A percentile compares a stretch with the other conserved stretches of the same genome.
phyloP scores from a whole-genome alignment of 2,888 invertebrate genomes.

The Acholoe squamosa region DNA sequence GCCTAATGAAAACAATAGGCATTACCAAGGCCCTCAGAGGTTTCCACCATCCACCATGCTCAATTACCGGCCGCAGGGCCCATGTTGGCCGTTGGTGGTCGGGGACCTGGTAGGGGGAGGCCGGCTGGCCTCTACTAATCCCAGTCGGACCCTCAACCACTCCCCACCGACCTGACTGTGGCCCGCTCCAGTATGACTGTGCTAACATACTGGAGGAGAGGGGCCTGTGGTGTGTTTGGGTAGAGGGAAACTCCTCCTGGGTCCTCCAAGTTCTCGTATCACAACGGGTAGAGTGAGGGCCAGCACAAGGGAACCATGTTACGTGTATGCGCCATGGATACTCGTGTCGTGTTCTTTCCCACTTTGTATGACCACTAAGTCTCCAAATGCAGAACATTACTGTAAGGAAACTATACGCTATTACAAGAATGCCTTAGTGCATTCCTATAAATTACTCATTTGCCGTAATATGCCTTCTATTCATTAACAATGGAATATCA shows the following conservation, averaged over 20 bases:
- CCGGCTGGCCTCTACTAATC: background rate
- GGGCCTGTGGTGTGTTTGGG: background rate
- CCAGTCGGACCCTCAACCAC: conserved; percentile 36
- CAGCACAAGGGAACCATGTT: too few species aligned
- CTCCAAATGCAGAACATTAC: too few species aligned
- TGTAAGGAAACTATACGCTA: too few species aligned
- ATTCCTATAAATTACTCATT: too few species aligned
- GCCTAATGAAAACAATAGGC: conserved; percentile 62
- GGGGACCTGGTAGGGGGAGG: conserved; percentile 46
- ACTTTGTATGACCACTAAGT: too few species aligned
- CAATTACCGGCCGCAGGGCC: conserved; percentile 13
- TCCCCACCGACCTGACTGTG: background rate
- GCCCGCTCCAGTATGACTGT: background rate
- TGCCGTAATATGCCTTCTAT: too few species aligned
- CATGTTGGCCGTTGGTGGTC: conserved; percentile 39
- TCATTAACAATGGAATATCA: too few species aligned
- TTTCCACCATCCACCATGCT: background rate
- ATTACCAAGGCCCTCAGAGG: conserved; percentile 52
- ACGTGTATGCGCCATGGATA: too few species aligned
- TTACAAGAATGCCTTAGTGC: too few species aligned
- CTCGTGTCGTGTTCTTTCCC: too few species aligned
- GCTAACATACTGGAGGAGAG: conserved; percentile 24
- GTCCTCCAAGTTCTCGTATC: background rate
- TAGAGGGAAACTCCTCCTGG: background rate
- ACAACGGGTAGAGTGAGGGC: too few species aligned